A percentile compares a stretch with the other conserved stretches of the same genome.
phyloP scores from a whole-genome alignment of 2,888 invertebrate genomes.

The Heteropelma amictum region DNA sequence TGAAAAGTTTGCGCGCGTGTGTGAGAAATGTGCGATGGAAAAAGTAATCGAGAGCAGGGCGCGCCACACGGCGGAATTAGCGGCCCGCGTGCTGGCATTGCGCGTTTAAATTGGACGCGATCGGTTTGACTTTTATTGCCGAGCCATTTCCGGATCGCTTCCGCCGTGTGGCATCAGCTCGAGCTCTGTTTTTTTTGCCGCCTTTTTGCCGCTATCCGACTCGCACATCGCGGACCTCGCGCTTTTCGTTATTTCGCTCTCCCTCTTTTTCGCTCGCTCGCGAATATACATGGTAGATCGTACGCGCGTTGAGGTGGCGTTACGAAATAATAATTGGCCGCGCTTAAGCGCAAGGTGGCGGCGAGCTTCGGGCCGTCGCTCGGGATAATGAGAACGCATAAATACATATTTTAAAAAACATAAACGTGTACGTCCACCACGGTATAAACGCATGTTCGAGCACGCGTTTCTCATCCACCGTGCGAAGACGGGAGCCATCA shows the following conservation, averaged over 20 bases:
- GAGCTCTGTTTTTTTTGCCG: too few relatives aligned
- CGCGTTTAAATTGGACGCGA: conserved; percentile 1
- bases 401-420: not conserved
- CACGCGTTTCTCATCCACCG: too few relatives aligned
- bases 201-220: conserved; percentile 27
- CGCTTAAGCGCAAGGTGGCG: conserved; percentile 21
- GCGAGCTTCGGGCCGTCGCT: not conserved
- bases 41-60: conserved; percentile 36
- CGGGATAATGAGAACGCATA: conserved; percentile 36
- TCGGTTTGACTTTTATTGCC: conserved; percentile 54
- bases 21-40: not conserved
- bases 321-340: conserved; percentile 50
- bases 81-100: too few relatives aligned
- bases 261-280: not conserved
- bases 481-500: too few relatives aligned
- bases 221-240: conserved; percentile 25
- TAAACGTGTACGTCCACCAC: not conserved
- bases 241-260: not conserved
- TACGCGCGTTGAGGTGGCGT: conserved; percentile 13
- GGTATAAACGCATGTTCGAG: conserved; percentile 22
- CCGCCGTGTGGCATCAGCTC: not conserved
- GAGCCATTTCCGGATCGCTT: conserved; percentile 51
- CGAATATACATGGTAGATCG: too few relatives aligned
- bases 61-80: conserved; percentile 29
- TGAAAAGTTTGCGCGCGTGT: not conserved